Evolutionary conservation across 2,113 vertebrate species (phyloP).

Genomic region (Panthera uncia): DNA sequence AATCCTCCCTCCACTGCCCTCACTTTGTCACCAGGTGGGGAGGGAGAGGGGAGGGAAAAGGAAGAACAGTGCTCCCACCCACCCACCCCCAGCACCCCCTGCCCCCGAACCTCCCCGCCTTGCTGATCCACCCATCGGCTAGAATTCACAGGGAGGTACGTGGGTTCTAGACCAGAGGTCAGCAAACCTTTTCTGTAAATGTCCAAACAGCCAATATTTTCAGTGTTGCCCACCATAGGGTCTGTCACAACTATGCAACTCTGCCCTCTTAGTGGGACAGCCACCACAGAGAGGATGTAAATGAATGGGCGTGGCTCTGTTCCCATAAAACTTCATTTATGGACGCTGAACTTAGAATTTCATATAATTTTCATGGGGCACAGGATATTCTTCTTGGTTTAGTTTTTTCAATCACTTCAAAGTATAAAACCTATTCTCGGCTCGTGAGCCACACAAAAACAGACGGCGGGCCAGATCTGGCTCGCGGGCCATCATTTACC

Average conservation of each 20-base stretch:
- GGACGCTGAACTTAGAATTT: neutral
- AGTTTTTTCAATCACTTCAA: neutral
- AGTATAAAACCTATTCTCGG: neutral
- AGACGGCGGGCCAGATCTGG: neutral
- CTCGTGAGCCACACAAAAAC: neutral
- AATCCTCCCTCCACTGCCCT: neutral
- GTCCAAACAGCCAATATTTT: neutral
- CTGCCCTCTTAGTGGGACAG: neutral
- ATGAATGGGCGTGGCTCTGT: neutral
- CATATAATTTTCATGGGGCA: neutral
- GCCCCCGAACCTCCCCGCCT: rapidly evolving
- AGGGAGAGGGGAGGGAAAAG: too few relatives aligned
- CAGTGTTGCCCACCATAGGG: neutral
- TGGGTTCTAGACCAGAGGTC: neutral
- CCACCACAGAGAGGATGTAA: too few relatives aligned
- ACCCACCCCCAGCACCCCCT: too few relatives aligned
- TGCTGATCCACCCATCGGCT: neutral
- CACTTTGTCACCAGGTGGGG: neutral
- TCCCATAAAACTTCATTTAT: neutral
- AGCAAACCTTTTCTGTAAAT: neutral
- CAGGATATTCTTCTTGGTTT: neutral
- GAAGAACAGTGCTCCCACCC: too few relatives aligned
- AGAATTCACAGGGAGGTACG: neutral
- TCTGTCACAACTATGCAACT: neutral
- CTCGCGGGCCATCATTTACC: neutral